Evolutionary conservation across 1,140 invertebrate species (phyloP), one percentile per base, ranked within the genome.

Genomic region (Ladona fulva): DNA sequence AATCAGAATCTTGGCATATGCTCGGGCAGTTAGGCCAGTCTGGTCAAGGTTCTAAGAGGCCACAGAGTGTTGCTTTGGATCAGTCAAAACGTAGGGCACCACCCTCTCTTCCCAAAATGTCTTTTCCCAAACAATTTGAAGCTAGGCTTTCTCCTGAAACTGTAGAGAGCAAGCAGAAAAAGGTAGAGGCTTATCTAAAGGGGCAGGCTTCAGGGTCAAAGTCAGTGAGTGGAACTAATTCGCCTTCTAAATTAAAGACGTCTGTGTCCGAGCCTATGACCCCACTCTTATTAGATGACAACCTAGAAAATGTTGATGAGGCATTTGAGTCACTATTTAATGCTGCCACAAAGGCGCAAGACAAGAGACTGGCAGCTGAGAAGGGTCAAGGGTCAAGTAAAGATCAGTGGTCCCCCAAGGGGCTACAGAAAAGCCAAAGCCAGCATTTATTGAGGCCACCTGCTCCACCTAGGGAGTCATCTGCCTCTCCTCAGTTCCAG

Each of bases 1-100:
- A 93, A 83, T 93, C 92, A 1, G 92, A 93, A 83, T 94, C 93
- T 0, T 94, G 93, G 92, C 91, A 93, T 81, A 91, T 93, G 80
- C 86, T 89, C 24, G 81, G 52, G 14, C 52, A 66, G 12, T 66
- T 66, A 12, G 52, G 52, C 5, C 52, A 22, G 16, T 3, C 52
- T 19, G 14, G 52, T 66, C 12, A 3, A 66, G n/a, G n/a, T 66
- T 66, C 52, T 25, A 78, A 77, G 42, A 76, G 82, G 19, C 81
- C 82, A n/a, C 80, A 81, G 52, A 82, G 81, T 76, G 83, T 86
- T 0, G 84, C 82, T 77, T 74, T 82, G 52, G 52, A 66, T 22
- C 52, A 66, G 52, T 19, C 14, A 19, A 66, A 66, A 12, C 52
- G 10, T 81, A 82, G 76, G 79, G 82, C 8, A 83, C 80, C 52